Evolutionary conservation across 2,113 vertebrate genomes (phyloP), one percentile per base, ranked within the genome.

Genomic region (Eurypyga helias): DNA sequence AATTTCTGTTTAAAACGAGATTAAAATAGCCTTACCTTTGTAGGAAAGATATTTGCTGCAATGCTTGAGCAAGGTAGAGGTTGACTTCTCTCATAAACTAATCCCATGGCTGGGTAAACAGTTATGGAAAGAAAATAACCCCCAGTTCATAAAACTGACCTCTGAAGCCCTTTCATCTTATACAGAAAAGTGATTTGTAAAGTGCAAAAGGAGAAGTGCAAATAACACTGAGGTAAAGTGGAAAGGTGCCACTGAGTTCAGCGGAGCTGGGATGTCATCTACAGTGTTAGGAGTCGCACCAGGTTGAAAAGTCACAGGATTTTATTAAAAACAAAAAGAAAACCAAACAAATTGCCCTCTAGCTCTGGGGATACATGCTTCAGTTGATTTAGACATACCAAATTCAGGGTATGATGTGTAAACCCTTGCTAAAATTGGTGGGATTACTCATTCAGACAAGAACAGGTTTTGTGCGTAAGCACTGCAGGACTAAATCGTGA

Each of bases 391-490:
- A 67, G 52, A 75, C 41, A 7, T 21, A 55, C 28, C 61, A 89
- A 84, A 82, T 87, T 94, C 19, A 52, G 69, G 51, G 23, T 64
- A 71, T 36, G 69, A 60, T 87, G 65, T 91, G 77, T 48, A 95
- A 93, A 93, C 78, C 72, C 38, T 66, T 54, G 36, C 81, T 91
- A 76, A 96, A 87, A 96, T 79, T 84, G 58, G 45, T 87, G 70
- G 52, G 70, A 95, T 95, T 96, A 91, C 54, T 93, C 71, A 81
- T 89, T 86, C 78, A 66, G 78, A 76, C 41, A 81, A 87, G 25
- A 80, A 89, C 28, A 41, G 28, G 0, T 58, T 73, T 77, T 79
- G 31, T 85, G 48, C 25, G 12, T 84, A 96, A 81, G 77, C 60
- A 71, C 28, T 79, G 78, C 73, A 78, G 83, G 55, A 55, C 69